Conservation (phyloP, 2,797 vertebrate species). For the Miichthys miiuy region DNA sequence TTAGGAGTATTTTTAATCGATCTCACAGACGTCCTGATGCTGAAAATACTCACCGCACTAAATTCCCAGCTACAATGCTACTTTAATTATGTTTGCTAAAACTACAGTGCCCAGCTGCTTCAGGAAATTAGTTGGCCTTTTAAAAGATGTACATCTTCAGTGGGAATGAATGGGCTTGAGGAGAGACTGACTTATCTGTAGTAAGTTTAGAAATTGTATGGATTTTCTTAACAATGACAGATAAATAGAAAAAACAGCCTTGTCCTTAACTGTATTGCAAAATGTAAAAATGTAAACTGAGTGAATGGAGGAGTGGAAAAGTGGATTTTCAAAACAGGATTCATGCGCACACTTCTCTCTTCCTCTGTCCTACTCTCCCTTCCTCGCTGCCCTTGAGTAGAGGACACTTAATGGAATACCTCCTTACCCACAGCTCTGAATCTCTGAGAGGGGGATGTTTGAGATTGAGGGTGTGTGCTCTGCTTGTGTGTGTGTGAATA, state of each 20-base stretch:
- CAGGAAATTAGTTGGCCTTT: not conserved
- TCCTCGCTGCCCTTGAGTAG: slow-evolving; percentile 74
- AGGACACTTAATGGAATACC: slow-evolving; percentile 78
- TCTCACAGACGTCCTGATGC: no score
- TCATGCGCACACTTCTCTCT: slow-evolving; percentile 17
- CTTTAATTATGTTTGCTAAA: not conserved
- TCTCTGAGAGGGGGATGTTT: slow-evolving; percentile 52
- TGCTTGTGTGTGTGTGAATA: slow-evolving; percentile 26
- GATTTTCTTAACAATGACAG: not conserved
- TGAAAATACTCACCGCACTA: not conserved
- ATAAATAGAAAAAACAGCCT: not conserved
- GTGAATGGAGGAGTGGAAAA: no score
- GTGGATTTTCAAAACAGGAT: no score
- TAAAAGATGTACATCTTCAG: not conserved
- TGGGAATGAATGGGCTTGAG: not conserved
- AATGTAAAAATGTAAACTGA: not conserved
- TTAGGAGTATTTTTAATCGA: not conserved
- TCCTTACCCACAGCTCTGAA: slow-evolving; percentile 65
- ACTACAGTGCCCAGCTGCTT: not conserved
- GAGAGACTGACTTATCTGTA: not conserved
- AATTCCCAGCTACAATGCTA: not conserved
- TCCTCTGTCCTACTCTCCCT: slow-evolving; percentile 38
- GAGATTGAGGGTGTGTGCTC: slow-evolving; percentile 49
- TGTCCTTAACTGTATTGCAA: not conserved
- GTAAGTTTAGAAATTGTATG: not conserved